Base-by-base conservation (phyloP, 2,888 invertebrate genomes). In the Incurvaria masculella region DNA sequence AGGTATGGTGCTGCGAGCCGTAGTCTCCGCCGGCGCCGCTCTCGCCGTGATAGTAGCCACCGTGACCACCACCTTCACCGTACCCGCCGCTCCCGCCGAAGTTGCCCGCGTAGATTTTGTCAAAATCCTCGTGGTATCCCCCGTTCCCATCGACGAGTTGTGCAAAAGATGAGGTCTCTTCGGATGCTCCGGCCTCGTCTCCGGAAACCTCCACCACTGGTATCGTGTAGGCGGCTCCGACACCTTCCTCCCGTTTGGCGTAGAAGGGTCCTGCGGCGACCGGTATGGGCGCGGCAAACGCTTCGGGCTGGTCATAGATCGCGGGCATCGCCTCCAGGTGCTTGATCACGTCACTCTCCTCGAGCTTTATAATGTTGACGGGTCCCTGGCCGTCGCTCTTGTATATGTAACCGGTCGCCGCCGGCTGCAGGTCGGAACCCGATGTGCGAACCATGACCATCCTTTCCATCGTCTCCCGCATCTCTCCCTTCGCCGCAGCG, bases 401-500 rank as follows among this genome's bases (percentile, higher is more conserved):
- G 61, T 80, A 80, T 33, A 80, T 73, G 61, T 81, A 85, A 1
- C 82, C 84, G 0, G 81, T 79, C 1, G 82, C 83, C 0, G 82
- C 82, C 1, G 81, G 79, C 52, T 81, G 81, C 27, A 83, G 76
- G 61, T 85, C 85, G 4, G 81, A 79, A 40, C 80, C 78, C 1
- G 79, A 72, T 49, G 78, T 81, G 47, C 81, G 72, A 39, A 81
- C 78, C 68, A 82, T 73, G 23, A 80, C 78, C 74, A 79, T 81
- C 53, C 79, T 63, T 53, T 76, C 72, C 2, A 79, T 75, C 3
- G 78, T 76, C 59, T 79, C 79, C 56, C 66, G 65, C 71, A 71
- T 73, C 56, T 74, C 69, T 69, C 50, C 50, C 49, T 54, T 59
- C 17, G 60, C 59, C 44, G 61, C 48, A 4, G 57, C 54, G 27